Evolutionary conservation across 1,140 invertebrate species (phyloP).

Genomic region (Liolophura sinensis): DNA sequence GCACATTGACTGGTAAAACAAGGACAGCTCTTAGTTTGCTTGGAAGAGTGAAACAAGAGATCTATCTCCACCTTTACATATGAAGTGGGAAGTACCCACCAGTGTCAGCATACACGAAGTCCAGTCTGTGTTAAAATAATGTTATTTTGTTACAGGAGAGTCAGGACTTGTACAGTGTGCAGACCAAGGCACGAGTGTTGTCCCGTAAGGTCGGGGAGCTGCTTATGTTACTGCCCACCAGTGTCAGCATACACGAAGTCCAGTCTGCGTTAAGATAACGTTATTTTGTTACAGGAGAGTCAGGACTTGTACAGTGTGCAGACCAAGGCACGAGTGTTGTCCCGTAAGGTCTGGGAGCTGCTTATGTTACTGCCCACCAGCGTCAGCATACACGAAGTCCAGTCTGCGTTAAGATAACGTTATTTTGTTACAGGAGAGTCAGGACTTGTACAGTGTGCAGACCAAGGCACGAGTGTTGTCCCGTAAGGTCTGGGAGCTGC

Average conservation of each 20-base stretch:
- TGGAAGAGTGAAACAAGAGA: too few species aligned
- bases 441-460: conserved; percentile 69
- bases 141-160: conserved; percentile 61
- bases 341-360: conserved; percentile 86
- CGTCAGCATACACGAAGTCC: conserved; percentile 18
- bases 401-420: background rate
- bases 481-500: conserved; percentile 83
- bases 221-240: conserved; percentile 86
- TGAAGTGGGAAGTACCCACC: too few species aligned
- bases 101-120: conserved; percentile 62
- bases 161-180: conserved; percentile 66
- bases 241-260: conserved; percentile 49
- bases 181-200: conserved; percentile 86
- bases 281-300: conserved; percentile 61
- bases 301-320: conserved; percentile 69
- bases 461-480: conserved; percentile 89
- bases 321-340: conserved; percentile 87
- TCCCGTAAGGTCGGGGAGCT: conserved; percentile 89
- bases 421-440: conserved; percentile 61
- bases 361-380: conserved; percentile 88
- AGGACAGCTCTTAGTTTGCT: too few species aligned
- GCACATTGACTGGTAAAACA: too few species aligned
- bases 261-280: background rate
- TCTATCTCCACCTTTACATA: too few species aligned
- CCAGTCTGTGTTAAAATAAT: background rate